Percentiles rank a stretch among this genome's conserved stretches.
Conservation (phyloP, 2,888 invertebrate genomes). For the Marronus borbonicus region DNA sequence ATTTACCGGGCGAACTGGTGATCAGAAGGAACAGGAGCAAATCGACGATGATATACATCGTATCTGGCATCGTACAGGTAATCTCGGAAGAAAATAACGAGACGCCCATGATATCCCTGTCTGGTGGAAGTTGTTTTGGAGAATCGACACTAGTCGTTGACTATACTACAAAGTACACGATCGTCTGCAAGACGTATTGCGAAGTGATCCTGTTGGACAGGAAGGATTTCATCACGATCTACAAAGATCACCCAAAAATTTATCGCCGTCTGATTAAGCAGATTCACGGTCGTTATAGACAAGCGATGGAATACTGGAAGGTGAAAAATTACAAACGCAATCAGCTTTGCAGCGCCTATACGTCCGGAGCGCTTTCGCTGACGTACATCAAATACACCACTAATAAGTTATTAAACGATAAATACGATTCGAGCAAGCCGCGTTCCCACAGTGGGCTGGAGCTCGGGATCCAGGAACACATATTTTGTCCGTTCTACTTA, state of each 20-base stretch:
- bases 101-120: conserved; percentile 58
- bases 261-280: conserved; percentile 49
- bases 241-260: conserved; percentile 54
- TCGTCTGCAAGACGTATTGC: conserved; percentile 57
- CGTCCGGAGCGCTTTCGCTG: conserved; percentile 44
- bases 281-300: conserved; percentile 51
- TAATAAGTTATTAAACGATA: conserved; percentile 3
- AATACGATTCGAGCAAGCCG: background rate
- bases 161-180: conserved; percentile 56
- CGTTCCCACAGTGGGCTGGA: conserved; percentile 11
- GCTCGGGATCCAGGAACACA: conserved; percentile 16
- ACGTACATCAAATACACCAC: conserved; percentile 50
- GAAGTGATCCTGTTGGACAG: conserved; percentile 55
- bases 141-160: conserved; percentile 54
- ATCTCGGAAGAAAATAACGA: conserved; percentile 60
- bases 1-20: conserved; percentile 57
- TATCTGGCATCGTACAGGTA: conserved; percentile 58
- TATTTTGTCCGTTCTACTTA: conserved; percentile 52
- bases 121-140: conserved; percentile 58
- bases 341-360: background rate
- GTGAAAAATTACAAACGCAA: conserved; percentile 21
- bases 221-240: conserved; percentile 53
- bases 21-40: conserved; percentile 54
- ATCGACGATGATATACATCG: conserved; percentile 57
- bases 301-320: conserved; percentile 41